Base-by-base conservation (phyloP, 2,888 invertebrate species). In the Spisula subtruncata region DNA sequence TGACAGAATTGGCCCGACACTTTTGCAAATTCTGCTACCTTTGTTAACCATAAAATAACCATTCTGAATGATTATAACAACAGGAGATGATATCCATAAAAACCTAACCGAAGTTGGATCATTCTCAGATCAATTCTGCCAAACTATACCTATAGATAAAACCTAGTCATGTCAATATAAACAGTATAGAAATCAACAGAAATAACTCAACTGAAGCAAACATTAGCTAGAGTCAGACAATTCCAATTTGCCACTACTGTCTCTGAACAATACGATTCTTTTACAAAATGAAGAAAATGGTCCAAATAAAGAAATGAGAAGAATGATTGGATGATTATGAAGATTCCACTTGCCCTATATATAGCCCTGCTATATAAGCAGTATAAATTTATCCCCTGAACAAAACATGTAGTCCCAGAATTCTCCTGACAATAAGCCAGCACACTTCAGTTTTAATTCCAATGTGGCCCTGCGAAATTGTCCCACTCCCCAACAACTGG, bases 401-500 rank as follows among this genome's bases (percentile, higher is more conserved):
- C 32, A 84, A 25, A 51, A 51, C 32, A 46, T 8, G 20, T 25
- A 6, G 35, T 82, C 14, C 60, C 46, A 25, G 81, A 48, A 48
- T 81, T 48, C 81, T 81, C 81, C 81, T 46, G 51, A 54, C 4
- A 82, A 82, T 56, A n/a, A 46, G 81, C 56, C 54, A 35, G 32
- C 29, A 32, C 51, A 82, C 51, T 51, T 54, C 25, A 85, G 48
- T 51, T 32, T 75, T 75, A 60, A 46, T 48, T n/a, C 48, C 29
- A n/a, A 54, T 54, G 83, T 88, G 56, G 87, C 87, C 83, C 79
- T 41, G 83, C 54, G 80, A 83, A 90, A 90, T 87, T 90, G 87
- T 90, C 90, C n/a, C 87, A 82, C 83, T 83, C 90, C 85, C 82
- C 54, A 66, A 25, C 51, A 32, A 83, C 48, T 71, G 51, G 41